A percentile compares a stretch with the other conserved stretches of the same genome.
Conservation (phyloP, 2,113 vertebrate genomes). For the Asarcornis scutulata region DNA sequence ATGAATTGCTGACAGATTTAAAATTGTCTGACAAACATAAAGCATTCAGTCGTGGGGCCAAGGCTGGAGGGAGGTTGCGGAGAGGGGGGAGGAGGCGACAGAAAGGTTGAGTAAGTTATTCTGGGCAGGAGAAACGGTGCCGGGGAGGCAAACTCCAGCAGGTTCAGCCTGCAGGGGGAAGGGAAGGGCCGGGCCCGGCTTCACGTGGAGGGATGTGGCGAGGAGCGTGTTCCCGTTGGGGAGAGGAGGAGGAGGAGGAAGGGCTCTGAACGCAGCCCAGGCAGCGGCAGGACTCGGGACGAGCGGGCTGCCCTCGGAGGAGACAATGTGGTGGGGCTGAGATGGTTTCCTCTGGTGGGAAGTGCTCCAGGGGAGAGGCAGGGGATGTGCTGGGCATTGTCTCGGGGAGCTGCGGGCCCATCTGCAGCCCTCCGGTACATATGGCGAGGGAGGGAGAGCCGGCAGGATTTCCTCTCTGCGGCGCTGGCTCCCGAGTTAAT, state of each 20-base stretch:
- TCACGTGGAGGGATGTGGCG: background rate
- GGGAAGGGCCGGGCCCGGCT: background rate
- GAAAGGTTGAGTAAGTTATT: conserved; percentile 26
- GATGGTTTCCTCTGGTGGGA: background rate
- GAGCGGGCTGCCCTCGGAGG: background rate
- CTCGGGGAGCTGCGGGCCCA: background rate
- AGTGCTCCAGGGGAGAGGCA: background rate
- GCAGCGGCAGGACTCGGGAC: background rate
- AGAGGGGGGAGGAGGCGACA: background rate
- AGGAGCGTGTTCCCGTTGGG: background rate
- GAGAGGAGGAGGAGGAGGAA: background rate
- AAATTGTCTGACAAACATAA: conserved; percentile 37
- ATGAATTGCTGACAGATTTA: conserved; percentile 62
- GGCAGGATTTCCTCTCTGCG: conserved; percentile 59
- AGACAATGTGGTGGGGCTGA: background rate
- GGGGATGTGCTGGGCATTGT: background rate
- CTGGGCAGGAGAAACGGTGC: background rate
- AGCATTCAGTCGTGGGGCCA: conserved; percentile 4
- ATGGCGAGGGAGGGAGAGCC: conserved; percentile 30
- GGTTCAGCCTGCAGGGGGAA: background rate
- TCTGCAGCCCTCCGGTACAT: background rate
- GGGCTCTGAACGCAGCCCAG: background rate
- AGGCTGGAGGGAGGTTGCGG: conserved; percentile 22
- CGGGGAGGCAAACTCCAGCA: background rate
- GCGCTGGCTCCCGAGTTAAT: conserved; percentile 32